Evolutionary conservation across 2,888 invertebrate genomes (phyloP).

Genomic region (Pterostichus madidus): DNA sequence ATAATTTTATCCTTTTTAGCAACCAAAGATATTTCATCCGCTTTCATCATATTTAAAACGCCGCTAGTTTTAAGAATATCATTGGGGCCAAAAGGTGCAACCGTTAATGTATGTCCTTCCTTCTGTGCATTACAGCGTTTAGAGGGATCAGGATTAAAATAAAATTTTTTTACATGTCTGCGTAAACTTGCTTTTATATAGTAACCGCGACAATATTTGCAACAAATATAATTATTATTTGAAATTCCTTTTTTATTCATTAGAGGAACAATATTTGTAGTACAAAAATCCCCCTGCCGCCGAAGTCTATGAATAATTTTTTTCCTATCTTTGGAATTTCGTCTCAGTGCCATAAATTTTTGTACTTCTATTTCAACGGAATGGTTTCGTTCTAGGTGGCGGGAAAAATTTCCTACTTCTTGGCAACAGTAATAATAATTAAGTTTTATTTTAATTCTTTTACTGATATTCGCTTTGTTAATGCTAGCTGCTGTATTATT

Average conservation of each 20-base stretch:
- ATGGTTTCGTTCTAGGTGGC: constrained; percentile 51
- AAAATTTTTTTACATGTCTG: constrained; percentile 67
- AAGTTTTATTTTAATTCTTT: no score
- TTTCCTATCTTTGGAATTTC: constrained; percentile 65
- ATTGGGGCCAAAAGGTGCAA: constrained; percentile 68
- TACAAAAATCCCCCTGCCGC: constrained; percentile 66
- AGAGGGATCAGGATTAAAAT: constrained; percentile 59
- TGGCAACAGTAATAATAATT: no score
- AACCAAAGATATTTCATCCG: constrained; percentile 66
- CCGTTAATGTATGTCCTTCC: constrained; percentile 64
- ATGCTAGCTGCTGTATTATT: no score
- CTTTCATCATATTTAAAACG: constrained; percentile 62
- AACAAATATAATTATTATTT: constrained; percentile 55
- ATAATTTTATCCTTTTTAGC: constrained; percentile 69
- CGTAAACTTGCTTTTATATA: constrained; percentile 66
- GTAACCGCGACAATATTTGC: constrained; percentile 68
- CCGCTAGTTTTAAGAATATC: constrained; percentile 67
- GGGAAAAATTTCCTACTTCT: no score
- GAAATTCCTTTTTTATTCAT: constrained; percentile 14
- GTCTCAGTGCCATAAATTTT: constrained; percentile 38
- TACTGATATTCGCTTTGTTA: no score
- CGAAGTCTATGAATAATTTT: constrained; percentile 67
- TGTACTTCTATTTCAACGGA: constrained; percentile 62
- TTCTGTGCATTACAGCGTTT: constrained; percentile 62
- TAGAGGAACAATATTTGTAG: constrained; percentile 53